Evolutionary conservation across 2,113 vertebrate genomes (phyloP).

Genomic region (Rhinolophus sinicus): DNA sequence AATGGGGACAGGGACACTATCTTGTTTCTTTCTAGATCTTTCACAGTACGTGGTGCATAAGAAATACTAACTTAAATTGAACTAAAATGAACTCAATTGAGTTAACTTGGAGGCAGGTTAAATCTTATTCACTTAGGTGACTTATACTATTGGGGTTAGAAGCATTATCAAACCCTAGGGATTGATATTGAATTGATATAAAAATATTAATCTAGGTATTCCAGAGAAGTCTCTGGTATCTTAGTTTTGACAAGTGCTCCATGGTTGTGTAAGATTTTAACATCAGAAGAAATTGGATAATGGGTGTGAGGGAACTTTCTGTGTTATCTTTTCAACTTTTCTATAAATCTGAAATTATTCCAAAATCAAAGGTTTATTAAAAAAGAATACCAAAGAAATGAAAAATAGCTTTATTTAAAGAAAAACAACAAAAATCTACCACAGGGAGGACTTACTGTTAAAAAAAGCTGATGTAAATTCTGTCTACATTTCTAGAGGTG

Average conservation of each 20-base stretch:
- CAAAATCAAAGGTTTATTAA: background rate
- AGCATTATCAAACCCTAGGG: background rate
- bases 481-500: background rate
- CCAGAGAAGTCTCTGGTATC: background rate
- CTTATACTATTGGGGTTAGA: background rate
- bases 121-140: background rate
- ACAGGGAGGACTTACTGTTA: background rate
- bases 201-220: background rate
- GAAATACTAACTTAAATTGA: background rate
- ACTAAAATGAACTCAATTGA: slow-evolving; percentile 7
- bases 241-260: background rate
- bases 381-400: background rate
- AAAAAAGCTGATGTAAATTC: background rate
- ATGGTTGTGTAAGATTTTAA: background rate
- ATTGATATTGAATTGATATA: background rate
- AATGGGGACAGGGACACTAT: background rate
- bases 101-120: background rate
- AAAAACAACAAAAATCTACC: background rate
- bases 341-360: background rate
- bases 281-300: background rate
- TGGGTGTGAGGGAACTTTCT: background rate
- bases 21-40: slow-evolving; percentile 7
- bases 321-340: background rate
- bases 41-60: background rate
- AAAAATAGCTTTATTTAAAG: slow-evolving; percentile 1